Evolutionary conservation across 1,140 invertebrate species (phyloP), one percentile per base, ranked within the genome.

Genomic region (Atta colombica): DNA sequence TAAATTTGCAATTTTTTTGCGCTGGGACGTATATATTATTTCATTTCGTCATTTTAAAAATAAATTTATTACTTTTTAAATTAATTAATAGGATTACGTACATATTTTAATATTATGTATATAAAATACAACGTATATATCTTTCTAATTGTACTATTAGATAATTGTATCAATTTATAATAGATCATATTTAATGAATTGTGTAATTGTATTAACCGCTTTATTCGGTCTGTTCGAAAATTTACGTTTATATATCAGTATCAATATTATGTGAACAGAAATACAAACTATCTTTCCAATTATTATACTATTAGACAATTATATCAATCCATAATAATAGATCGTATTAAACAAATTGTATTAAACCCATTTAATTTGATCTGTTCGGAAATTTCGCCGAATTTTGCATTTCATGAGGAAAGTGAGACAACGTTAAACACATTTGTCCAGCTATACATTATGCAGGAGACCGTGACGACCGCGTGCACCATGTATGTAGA

Each of bases 381-480:
- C 7, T n/a, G 31, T 80, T 2, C 28, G 77, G 16, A 80, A 80
- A 69, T 69, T 66, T 78, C 0, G 7, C 5, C 61, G 12, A 63
- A 14, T 39, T 35, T n/a, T 21, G 28, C 18, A 35, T 45, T 21
- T 5, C 16, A n/a, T 25, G 39, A n/a, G 45, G 10, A 25, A 16
- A 14, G 28, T 16, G 28, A n/a, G 3, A 16, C 16, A 65, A n/a
- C 45, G 28, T 69, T 69, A 69, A 80, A 80, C 63, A 80, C 77
- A 80, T 80, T 80, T 80, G 77, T 69, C 63, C 14, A 39, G 49
- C 77, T 68, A 55, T 39, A 68, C 49, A 69, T 77, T 63, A 80
- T 80, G 63, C 77, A 80, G 65, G 28, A 14, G 49, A 69, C 77
- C 61, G 28, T 80, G 77, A 80, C 77, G 45, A 69, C 28, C 31